Percentiles rank a stretch among this genome's conserved stretches.
These are phyloP conservation scores for Sycophila texana DNA, from an alignment of 2,888 invertebrate genomes.

Conservation along the genomic window DNA sequence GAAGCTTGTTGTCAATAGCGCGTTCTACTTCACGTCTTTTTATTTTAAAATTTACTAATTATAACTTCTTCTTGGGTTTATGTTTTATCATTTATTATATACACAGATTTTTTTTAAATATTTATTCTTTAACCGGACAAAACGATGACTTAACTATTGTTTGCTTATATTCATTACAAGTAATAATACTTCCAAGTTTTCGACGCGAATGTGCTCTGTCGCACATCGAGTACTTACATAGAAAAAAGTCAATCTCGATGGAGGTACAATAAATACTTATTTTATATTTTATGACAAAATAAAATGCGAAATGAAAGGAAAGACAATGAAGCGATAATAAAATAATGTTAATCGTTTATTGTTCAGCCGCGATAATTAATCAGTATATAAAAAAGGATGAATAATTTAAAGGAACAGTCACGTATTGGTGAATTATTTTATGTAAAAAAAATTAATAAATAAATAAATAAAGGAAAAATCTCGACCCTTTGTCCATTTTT, in stretches of 20 bases:
- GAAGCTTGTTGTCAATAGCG: too few relatives aligned
- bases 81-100: constrained; percentile 28
- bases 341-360: not conserved
- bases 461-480: not conserved
- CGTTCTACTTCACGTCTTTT: too few relatives aligned
- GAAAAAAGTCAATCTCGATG: constrained; percentile 3
- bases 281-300: not conserved
- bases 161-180: not conserved
- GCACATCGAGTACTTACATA: not conserved
- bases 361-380: constrained; percentile 12
- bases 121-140: constrained; percentile 27
- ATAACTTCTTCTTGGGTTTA: constrained; percentile 3
- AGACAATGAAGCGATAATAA: constrained; percentile 20
- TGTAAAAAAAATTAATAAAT: not conserved
- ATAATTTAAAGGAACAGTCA: not conserved
- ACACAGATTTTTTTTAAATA: constrained; percentile 23
- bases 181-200: constrained; percentile 31
- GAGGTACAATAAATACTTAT: constrained; percentile 5
- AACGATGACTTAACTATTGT: constrained; percentile 2
- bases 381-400: not conserved
- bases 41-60: not conserved
- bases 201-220: not conserved
- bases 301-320: constrained; percentile 15
- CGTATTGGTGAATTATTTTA: not conserved
- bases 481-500: not conserved